A percentile compares a stretch with the other conserved stretches of the same genome.
Conservation (phyloP, 1,140 invertebrate species). For the Temnothorax longispinosus region DNA sequence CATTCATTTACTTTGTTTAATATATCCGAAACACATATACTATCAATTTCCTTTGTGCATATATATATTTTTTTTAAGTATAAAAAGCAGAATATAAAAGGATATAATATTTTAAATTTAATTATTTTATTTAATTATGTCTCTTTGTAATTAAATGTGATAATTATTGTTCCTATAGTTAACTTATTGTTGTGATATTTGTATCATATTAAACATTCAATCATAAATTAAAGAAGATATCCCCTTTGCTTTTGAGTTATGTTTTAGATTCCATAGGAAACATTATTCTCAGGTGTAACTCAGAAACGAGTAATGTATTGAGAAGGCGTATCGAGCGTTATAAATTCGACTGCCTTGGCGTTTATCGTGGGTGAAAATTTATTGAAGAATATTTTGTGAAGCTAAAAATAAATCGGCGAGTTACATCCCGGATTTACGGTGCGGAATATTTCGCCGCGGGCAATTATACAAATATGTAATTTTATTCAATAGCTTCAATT, state of each 20-base stretch:
- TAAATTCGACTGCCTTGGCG: constrained; percentile 33
- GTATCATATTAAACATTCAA: not conserved
- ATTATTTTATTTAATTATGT: not conserved
- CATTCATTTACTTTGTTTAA: not conserved
- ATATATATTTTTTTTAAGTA: not conserved
- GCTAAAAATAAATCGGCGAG: constrained; percentile 34
- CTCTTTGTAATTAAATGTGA: not conserved
- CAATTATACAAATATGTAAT: constrained; percentile 22
- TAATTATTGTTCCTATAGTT: not conserved
- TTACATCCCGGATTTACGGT: constrained; percentile 5
- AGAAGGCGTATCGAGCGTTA: constrained; percentile 25
- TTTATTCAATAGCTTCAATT: constrained; percentile 3
- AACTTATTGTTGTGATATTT: not conserved
- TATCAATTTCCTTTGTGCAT: not conserved
- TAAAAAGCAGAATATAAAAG: too few relatives aligned
- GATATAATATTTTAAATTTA: not conserved
- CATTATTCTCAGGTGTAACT: constrained; percentile 24
- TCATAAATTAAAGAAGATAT: not conserved
- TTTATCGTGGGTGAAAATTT: constrained; percentile 55
- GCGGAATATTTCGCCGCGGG: not conserved
- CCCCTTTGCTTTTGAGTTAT: not conserved
- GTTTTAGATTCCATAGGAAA: not conserved
- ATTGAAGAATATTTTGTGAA: constrained; percentile 32
- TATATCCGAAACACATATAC: not conserved
- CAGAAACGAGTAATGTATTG: constrained; percentile 39